Conservation (phyloP, 1,140 invertebrate genomes). For the Drosophila guanche region DNA sequence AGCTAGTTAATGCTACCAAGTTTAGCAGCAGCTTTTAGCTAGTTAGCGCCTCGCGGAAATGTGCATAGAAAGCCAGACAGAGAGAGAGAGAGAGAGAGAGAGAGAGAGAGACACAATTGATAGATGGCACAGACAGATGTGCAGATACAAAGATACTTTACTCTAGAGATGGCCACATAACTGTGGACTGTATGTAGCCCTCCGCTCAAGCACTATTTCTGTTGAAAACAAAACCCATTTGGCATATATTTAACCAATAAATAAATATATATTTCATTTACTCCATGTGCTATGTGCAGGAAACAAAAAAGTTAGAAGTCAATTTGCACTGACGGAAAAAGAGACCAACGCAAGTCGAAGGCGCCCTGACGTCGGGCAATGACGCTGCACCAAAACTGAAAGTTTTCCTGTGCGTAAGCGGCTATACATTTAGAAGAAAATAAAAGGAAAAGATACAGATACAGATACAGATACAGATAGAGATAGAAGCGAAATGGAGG, state of each 20-base stretch:
- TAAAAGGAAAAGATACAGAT: background rate
- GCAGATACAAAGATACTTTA: no score
- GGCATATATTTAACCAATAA: background rate
- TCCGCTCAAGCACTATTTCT: no score
- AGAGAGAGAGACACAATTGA: no score
- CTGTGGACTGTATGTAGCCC: no score
- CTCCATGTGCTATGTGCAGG: slow-evolving; percentile 13
- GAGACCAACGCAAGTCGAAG: slow-evolving; percentile 6
- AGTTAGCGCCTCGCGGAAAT: slow-evolving; percentile 59
- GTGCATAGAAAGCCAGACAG: no score
- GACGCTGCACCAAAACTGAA: slow-evolving; percentile 13
- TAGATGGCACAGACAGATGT: no score
- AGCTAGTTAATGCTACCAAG: slow-evolving; percentile 25
- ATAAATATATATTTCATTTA: slow-evolving; percentile 22
- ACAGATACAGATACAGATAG: no score
- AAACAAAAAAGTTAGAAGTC: slow-evolving; percentile 70
- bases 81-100: no score
- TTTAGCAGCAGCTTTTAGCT: slow-evolving; percentile 37
- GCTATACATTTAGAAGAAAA: slow-evolving; percentile 49
- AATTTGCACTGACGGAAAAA: slow-evolving; percentile 46
- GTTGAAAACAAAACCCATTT: no score
- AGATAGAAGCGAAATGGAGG: slow-evolving; percentile 16
- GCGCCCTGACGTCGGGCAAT: slow-evolving; percentile 25
- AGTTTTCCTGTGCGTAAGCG: slow-evolving; percentile 55
- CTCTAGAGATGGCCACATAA: no score